phyloP scores from a whole-genome alignment of 2,113 vertebrate genomes.

The Peromyscus californicus region DNA sequence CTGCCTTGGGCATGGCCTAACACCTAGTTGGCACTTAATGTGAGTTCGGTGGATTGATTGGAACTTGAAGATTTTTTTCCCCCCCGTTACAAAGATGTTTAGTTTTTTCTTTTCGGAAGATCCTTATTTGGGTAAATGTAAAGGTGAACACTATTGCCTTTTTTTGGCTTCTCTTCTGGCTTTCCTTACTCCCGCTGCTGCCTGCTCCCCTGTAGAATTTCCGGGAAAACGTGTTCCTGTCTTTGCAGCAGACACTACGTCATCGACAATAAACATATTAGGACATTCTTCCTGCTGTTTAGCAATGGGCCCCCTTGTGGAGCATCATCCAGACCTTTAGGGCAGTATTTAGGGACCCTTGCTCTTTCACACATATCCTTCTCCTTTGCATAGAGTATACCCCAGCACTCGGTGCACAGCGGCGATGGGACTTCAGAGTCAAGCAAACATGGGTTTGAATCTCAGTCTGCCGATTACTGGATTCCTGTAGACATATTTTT shows the following conservation, averaged over 20 bases:
- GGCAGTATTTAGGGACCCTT: background rate
- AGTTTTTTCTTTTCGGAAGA: background rate
- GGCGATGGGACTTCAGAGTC: background rate
- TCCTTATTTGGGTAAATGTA: conserved; percentile 51
- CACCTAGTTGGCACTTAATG: conserved; percentile 1
- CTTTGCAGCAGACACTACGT: background rate
- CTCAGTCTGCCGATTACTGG: background rate
- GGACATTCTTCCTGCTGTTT: background rate
- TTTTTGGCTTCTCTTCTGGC: conserved; percentile 24
- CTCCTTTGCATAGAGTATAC: background rate
- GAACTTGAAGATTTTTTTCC: background rate
- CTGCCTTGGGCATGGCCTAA: background rate
- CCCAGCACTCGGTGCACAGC: background rate
- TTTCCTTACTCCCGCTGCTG: background rate
- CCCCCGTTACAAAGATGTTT: background rate
- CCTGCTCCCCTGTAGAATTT: background rate
- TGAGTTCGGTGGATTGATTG: conserved; percentile 56
- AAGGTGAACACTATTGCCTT: conserved; percentile 11
- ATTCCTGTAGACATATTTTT: conserved; percentile 6
- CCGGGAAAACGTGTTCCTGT: background rate
- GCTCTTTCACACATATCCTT: background rate
- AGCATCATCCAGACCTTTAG: background rate
- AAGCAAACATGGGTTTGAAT: conserved; percentile 31
- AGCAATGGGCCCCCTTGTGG: background rate
- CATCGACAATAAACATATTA: background rate